These are phyloP conservation scores for Echinometra lucunter DNA, from an alignment of 53 echinoderm and acorn worm genomes.

Conservation along the genomic window DNA sequence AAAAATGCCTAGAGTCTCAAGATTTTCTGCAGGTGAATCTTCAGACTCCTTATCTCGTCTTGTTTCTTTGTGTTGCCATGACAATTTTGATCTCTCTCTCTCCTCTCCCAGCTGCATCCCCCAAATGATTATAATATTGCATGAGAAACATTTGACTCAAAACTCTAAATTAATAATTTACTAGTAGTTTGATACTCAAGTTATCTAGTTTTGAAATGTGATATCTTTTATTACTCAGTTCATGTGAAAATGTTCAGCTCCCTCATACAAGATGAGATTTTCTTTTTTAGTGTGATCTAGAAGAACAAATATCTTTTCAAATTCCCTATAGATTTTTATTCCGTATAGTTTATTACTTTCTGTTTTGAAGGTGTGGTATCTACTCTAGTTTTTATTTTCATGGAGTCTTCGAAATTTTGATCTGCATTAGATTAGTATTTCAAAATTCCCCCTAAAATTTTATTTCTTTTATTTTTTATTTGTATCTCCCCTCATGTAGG, in stretches of 20 bases:
- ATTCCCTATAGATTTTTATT: background rate
- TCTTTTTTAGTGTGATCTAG: background rate
- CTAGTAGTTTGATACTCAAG: background rate
- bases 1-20: background rate
- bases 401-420: background rate
- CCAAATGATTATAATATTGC: background rate
- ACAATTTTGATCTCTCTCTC: background rate
- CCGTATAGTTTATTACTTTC: background rate
- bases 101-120: background rate
- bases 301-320: background rate
- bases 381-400: background rate
- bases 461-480: slow-evolving; percentile 50
- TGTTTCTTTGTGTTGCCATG: background rate
- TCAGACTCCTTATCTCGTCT: background rate
- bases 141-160: background rate
- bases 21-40: background rate
- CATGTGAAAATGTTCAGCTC: background rate
- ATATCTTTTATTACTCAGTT: no score
- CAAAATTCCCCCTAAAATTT: background rate
- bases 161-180: background rate
- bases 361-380: background rate
- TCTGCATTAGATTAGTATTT: background rate
- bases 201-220: no score
- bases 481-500: slow-evolving; percentile 58
- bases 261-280: background rate